These are phyloP conservation scores for Schizotus pectinicornis DNA, from an alignment of 2,888 invertebrate species.

Conservation along the genomic window DNA sequence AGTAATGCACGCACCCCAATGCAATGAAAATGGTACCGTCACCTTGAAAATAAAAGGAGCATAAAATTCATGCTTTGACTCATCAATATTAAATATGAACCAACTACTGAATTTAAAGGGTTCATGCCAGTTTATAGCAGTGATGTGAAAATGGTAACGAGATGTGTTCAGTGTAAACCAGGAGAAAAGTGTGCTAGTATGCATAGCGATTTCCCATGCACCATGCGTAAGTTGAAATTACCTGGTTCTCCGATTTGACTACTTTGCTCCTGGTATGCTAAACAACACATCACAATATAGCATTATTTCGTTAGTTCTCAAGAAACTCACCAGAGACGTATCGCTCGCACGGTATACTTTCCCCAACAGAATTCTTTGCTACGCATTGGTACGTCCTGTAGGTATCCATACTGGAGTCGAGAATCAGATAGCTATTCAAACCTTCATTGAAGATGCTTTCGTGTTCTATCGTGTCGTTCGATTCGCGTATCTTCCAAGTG, in stretches of 20 bases:
- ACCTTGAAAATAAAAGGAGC: too few relatives aligned
- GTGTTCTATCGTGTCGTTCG: slow-evolving; percentile 76
- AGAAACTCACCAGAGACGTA: slow-evolving; percentile 68
- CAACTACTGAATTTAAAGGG: too few relatives aligned
- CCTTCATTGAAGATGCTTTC: slow-evolving; percentile 64
- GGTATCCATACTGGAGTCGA: slow-evolving; percentile 68
- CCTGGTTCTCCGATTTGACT: slow-evolving; percentile 62
- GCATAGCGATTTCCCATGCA: slow-evolving; percentile 26
- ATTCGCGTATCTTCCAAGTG: slow-evolving; percentile 83
- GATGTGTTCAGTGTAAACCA: slow-evolving; percentile 32
- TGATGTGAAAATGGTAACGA: neutral
- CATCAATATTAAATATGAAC: too few relatives aligned
- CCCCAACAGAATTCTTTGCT: slow-evolving; percentile 84
- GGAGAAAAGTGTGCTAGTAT: slow-evolving; percentile 45
- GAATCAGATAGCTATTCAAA: slow-evolving; percentile 66
- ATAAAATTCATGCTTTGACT: too few relatives aligned
- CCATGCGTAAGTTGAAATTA: slow-evolving; percentile 47
- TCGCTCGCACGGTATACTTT: slow-evolving; percentile 66
- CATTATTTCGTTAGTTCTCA: neutral
- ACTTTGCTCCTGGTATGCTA: slow-evolving; percentile 75
- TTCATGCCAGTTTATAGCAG: too few relatives aligned
- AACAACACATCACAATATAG: slow-evolving; percentile 43
- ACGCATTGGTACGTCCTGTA: slow-evolving; percentile 82
- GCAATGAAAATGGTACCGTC: too few relatives aligned
- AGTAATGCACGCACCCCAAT: too few relatives aligned